A percentile compares a stretch with the other conserved stretches of the same genome.
Evolutionary conservation across 2,113 vertebrate species (phyloP).

Genomic region (Onychostruthus taczanowskii): DNA sequence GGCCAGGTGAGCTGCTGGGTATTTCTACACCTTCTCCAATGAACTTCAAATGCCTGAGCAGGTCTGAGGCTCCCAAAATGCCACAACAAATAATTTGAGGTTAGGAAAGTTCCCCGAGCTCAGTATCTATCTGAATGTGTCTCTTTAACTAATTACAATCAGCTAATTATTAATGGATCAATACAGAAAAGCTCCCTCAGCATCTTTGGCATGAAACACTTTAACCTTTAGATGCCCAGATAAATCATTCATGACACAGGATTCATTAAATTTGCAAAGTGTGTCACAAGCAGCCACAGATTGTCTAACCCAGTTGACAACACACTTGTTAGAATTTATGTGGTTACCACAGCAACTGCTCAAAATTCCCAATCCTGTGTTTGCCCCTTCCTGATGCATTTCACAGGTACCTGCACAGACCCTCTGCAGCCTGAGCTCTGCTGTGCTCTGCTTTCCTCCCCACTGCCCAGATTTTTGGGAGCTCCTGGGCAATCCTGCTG

Average conservation of each 20-base stretch:
- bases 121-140: neutral
- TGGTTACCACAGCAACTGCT: slow-evolving; percentile 59
- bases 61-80: neutral
- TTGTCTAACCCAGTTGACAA: slow-evolving; percentile 33
- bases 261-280: slow-evolving; percentile 40
- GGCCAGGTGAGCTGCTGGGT: neutral
- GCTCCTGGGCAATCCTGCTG: neutral
- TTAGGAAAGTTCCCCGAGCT: neutral
- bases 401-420: neutral
- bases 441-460: neutral
- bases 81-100: neutral
- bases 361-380: neutral
- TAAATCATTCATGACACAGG: slow-evolving; percentile 35
- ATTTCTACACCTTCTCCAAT: neutral
- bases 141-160: slow-evolving; percentile 36
- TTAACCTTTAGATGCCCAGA: slow-evolving; percentile 40
- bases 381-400: neutral
- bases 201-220: neutral
- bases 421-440: neutral
- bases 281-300: slow-evolving; percentile 26
- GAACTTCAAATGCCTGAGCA: neutral
- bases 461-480: neutral
- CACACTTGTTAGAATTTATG: neutral
- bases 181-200: neutral
- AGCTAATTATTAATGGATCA: slow-evolving; percentile 39